Evolutionary conservation across 1,140 invertebrate species (phyloP), one percentile per base, ranked within the genome.

Genomic region (Pseudachorutes palmiensis): DNA sequence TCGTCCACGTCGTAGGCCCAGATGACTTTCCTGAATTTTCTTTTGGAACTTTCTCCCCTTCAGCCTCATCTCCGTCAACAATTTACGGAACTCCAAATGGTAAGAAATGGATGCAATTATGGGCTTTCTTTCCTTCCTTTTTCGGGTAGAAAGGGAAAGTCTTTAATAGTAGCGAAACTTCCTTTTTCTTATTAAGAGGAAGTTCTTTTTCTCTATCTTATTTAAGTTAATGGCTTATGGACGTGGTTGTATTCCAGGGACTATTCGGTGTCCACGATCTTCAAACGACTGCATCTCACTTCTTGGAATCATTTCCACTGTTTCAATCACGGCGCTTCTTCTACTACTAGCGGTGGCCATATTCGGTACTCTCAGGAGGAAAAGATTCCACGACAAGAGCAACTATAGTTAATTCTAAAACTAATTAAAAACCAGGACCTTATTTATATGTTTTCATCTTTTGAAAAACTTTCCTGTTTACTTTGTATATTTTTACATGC

Each of bases 1-100:
- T 71, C 5, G 72, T 74, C 19, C 70, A 71, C 29, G 72, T 74
- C 5, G 64, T 74, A 26, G 67, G 70, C 0, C 70, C 72, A 19
- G 72, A 74, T 62, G 72, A 74, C 60, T 65, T 74, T 22, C 72
- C 72, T 22, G 70, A 70, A 64, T 62, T 71, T 26, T 16, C 59
- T 24, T n/a, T 48, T 33, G 64, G 58, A 28, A 31, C 12, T 31
- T 55, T 55, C 24, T 5, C 51, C 5, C 5, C 51, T 24, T 55
- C 51, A 5, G 9, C 51, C 5, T 14, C 51, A 5, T 5, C 24
- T 12, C 5, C 51, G 12, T 14, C 51, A 12, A 55, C 51, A 22
- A 55, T 55, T 22, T 55, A 55, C 51, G 51, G 51, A 14, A 19
- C 51, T 45, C 29, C 32, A 32, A 26, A 29, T 51, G 33, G 62